These are phyloP conservation scores for Corydoras sp. DNA, from an alignment of 2,113 vertebrate genomes.

Conservation along the genomic window DNA sequence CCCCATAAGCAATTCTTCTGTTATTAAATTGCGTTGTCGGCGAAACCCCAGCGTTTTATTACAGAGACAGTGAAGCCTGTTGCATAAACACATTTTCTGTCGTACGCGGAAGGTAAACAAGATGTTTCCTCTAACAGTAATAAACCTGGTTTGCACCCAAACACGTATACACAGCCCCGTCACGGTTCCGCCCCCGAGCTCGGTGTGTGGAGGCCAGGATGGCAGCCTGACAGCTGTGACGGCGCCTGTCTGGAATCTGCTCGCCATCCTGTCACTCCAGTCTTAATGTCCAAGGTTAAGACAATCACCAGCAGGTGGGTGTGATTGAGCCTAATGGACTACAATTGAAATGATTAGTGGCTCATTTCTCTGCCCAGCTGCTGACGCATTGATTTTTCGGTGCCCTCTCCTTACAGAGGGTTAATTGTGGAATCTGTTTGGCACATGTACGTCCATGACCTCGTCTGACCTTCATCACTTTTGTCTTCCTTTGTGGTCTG, in stretches of 20 bases:
- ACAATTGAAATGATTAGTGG: slow-evolving; percentile 47
- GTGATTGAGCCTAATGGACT: slow-evolving; percentile 48
- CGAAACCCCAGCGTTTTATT: too few species aligned
- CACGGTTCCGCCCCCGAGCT: not conserved
- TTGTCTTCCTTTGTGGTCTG: not conserved
- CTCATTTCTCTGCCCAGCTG: slow-evolving; percentile 33
- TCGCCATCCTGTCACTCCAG: not conserved
- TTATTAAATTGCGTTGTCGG: too few species aligned
- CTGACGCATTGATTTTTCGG: slow-evolving; percentile 44
- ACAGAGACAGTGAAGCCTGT: too few species aligned
- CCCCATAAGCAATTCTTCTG: too few species aligned
- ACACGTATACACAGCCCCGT: not conserved
- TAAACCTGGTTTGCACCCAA: not conserved
- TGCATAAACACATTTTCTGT: too few species aligned
- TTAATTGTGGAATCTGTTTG: slow-evolving; percentile 34
- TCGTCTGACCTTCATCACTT: slow-evolving; percentile 24
- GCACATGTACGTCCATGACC: slow-evolving; percentile 35
- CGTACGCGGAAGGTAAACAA: too few species aligned
- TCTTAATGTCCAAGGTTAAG: slow-evolving; percentile 40
- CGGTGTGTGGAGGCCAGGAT: not conserved
- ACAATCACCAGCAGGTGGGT: slow-evolving; percentile 33
- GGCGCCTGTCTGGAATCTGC: slow-evolving; percentile 5
- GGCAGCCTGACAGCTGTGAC: slow-evolving; percentile 22
- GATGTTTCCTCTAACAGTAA: too few species aligned
- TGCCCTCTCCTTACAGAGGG: slow-evolving; percentile 34